These are phyloP conservation scores for Xanthia togata DNA, from an alignment of 2,888 invertebrate species.

Conservation along the genomic window DNA sequence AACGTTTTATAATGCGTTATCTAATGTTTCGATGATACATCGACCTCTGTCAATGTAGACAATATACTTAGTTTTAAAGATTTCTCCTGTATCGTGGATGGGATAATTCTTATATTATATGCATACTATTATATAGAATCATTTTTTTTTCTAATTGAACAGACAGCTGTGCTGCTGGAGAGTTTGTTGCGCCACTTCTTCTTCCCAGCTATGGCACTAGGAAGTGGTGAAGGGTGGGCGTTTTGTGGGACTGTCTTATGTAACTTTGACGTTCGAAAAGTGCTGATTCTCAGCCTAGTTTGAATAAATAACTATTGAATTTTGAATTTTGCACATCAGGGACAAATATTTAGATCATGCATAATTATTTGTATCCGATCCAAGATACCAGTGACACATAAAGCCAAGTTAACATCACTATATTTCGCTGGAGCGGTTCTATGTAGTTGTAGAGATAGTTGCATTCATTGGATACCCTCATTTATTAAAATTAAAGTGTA, in stretches of 20 bases:
- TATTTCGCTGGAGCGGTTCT: not conserved
- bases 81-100: not conserved
- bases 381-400: slow-evolving; percentile 1
- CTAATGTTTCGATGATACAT: not conserved
- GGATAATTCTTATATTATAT: too few species aligned
- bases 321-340: too few species aligned
- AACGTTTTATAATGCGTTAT: not conserved
- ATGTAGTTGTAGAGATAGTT: not conserved
- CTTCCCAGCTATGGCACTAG: too few species aligned
- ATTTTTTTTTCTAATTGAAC: too few species aligned
- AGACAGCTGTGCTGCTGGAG: too few species aligned
- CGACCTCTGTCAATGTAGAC: not conserved
- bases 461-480: not conserved
- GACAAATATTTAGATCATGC: not conserved
- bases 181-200: too few species aligned
- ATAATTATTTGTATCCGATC: not conserved
- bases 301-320: too few species aligned
- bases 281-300: too few species aligned
- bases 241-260: too few species aligned
- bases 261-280: too few species aligned
- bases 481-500: not conserved
- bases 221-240: too few species aligned
- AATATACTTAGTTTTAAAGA: not conserved
- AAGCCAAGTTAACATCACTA: slow-evolving; percentile 1
- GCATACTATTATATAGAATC: too few species aligned